Base-by-base conservation (phyloP, 2,797 vertebrate genomes). In the Channa striata region DNA sequence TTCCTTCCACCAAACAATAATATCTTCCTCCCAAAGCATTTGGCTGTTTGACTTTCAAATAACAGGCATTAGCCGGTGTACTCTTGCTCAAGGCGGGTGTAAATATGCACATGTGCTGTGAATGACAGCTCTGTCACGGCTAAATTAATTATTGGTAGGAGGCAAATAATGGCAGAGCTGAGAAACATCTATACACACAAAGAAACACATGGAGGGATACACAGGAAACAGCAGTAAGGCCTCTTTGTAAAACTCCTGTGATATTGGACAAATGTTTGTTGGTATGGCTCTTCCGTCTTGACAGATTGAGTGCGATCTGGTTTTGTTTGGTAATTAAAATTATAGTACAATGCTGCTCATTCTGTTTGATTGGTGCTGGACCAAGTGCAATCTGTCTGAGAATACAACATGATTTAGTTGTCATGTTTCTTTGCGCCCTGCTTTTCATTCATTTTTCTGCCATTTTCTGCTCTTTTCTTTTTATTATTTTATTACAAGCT, bases 11-110 rank as follows among this genome's bases (percentile, higher is more conserved):
- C 87, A 92, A 91, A 93, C 90, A 91, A 92, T 93, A 93, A 93
- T 91, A 91, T 89, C 89, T 83, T 90, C 75, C 88, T 92, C 83
- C 84, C 86, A 90, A 90, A 91, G 84, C 90, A 89, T 87, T 91
- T 85, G 87, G 86, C 91, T 93, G 91, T 93, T 93, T 93, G 92
- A 92, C 91, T 93, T 93, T 92, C 91, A 92, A 92, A 93, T 93
- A 91, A 89, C 78, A 83, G 86, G 92, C 90, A 92, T 93, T 92
- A 93, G 91, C 83, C 81, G 73, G 87, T 91, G 90, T 91, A 83
- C 89, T 91, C 84, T 86, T 86, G 92, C 92, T 93, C 88, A 87
- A 88, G 91, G 92, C 90, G 87, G 84, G 84, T 91, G 92, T 93
- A 92, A 92, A 93, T 93, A 92, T 91, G 90, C 91, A 90, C 89